These are phyloP conservation scores for Nannoperca australis DNA, from an alignment of 2,797 vertebrate genomes.

Conservation along the genomic window DNA sequence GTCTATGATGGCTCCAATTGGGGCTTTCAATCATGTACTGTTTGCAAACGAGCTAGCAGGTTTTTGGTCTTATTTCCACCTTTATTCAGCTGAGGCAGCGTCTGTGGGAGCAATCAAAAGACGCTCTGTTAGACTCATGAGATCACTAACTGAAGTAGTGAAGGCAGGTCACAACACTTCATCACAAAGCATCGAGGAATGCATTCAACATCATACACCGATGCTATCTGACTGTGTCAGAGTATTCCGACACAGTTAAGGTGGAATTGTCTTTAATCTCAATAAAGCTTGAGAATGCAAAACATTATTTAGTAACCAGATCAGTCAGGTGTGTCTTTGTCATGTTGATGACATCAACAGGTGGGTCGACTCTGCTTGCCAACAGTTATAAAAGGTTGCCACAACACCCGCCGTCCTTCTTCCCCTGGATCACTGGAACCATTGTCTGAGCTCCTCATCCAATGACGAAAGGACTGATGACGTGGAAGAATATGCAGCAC, in stretches of 20 bases:
- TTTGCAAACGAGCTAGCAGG: background rate
- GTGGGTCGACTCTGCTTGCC: slow-evolving; percentile 48
- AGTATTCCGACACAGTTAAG: slow-evolving; percentile 12
- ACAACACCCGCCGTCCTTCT: slow-evolving; percentile 54
- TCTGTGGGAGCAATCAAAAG: slow-evolving; percentile 29
- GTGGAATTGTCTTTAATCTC: slow-evolving; percentile 36
- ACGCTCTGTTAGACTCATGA: slow-evolving; percentile 22
- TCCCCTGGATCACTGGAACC: slow-evolving; percentile 57
- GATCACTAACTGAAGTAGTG: slow-evolving; percentile 29
- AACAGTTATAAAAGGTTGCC: slow-evolving; percentile 59
- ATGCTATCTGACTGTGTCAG: slow-evolving; percentile 42
- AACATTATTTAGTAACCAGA: slow-evolving; percentile 54
- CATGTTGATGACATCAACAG: slow-evolving; percentile 56
- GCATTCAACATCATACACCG: slow-evolving; percentile 33
- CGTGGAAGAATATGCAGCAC: slow-evolving; percentile 34
- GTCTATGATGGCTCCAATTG: background rate
- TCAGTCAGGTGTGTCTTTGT: slow-evolving; percentile 60
- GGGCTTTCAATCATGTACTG: background rate
- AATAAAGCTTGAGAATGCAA: slow-evolving; percentile 45
- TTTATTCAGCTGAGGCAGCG: background rate
- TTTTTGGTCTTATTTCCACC: background rate
- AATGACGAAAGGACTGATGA: slow-evolving; percentile 48
- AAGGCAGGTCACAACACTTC: slow-evolving; percentile 59
- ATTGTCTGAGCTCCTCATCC: slow-evolving; percentile 67
- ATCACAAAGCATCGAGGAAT: slow-evolving; percentile 63